phyloP scores from a whole-genome alignment of 2,113 vertebrate genomes.

The Pogonocichla stellata region DNA sequence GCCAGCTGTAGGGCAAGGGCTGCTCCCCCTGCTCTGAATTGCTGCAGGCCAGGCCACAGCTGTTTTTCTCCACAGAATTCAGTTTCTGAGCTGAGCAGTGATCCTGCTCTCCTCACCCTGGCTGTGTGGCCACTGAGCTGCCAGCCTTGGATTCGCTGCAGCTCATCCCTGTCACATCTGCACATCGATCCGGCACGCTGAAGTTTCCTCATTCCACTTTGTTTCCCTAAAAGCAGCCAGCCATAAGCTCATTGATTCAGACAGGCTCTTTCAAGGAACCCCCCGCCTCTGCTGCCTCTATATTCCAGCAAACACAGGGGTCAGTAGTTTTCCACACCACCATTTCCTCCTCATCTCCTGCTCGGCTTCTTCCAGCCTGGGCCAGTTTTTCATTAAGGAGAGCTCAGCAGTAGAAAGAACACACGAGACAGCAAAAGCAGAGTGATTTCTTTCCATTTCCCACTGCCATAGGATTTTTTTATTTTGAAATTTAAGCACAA shows the following conservation, averaged over 20 bases:
- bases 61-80: not conserved
- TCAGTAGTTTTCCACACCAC: not conserved
- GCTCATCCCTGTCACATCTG: not conserved
- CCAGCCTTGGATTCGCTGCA: not conserved
- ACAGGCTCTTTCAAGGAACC: not conserved
- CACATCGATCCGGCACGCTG: not conserved
- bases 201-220: not conserved
- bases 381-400: not conserved
- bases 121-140: not conserved
- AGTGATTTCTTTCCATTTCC: not conserved
- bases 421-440: not conserved
- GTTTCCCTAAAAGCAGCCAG: not conserved
- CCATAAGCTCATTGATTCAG: not conserved
- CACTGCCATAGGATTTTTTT: not conserved
- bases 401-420: not conserved
- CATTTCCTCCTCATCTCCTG: not conserved
- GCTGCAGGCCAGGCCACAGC: not conserved
- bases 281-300: not conserved
- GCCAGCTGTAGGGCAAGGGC: not conserved
- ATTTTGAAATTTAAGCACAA: slow-evolving; percentile 11
- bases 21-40: not conserved
- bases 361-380: not conserved
- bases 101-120: not conserved
- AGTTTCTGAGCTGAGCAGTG: not conserved
- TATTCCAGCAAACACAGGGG: not conserved